Base-by-base conservation (phyloP, 1,140 invertebrate genomes). In the Lutraria rhynchaena region DNA sequence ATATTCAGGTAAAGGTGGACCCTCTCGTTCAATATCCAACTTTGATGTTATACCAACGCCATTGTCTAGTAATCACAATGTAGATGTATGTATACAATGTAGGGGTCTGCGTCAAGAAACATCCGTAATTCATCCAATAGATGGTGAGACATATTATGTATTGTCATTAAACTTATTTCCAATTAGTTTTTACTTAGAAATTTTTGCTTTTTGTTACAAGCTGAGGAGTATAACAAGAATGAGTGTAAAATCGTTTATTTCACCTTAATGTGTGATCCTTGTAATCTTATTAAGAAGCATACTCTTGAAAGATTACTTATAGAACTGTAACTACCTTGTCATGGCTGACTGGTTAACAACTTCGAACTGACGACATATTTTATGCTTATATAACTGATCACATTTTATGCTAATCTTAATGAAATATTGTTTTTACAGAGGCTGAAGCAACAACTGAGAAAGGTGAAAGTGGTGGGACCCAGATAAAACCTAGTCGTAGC, bases 71-170 rank as follows among this genome's bases (percentile, higher is more conserved):
- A 49, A 76, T 58, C 73, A 78, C 33, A 70, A 80, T 49, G 69
- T 70, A 33, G 74, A 71, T n/a, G 33, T 77, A 9, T 83, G 76
- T 60, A 73, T 80, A 27, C 49, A 67, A 13, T 83, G 75, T 74
- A 33, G 69, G 46, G 58, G 67, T 24, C 22, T 67, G 3, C 29
- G 55, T 35, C 60, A 69, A n/a, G 69, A 83, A 61, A 46, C 11
- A 13, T 29, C 61, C 22, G 33, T 33, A 11, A 69, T 81, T 24
- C 51, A 74, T 2, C 49, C 70, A 22, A 74, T 58, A 22, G 70
- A 74, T 37, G 70, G 70, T 74, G 58, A 41, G 31, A 5, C 44
- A 49, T 11, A 11, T 9, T 49, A 19, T 49, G 19, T 19, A 49
- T 11, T 49, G 19, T 11, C 19, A 49, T 19, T 49, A 11, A 11